Evolutionary conservation across 2,797 vertebrate species (phyloP), one percentile per base, ranked within the genome.

Genomic region (Numenius phaeopus): DNA sequence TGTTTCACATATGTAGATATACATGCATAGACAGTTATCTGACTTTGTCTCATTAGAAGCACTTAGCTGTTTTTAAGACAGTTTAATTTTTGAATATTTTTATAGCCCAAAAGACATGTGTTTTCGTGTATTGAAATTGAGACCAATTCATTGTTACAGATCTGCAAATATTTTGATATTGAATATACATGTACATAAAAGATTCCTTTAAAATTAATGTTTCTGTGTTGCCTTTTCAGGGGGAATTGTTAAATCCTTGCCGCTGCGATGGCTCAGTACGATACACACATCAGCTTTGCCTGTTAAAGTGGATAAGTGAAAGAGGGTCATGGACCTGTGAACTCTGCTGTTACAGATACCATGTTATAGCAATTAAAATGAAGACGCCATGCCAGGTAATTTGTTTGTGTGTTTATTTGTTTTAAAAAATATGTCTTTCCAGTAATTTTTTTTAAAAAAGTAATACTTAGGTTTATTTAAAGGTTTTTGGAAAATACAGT

Each of bases 271-370:
- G 99, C 58, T 99, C 99, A 1, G 99, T 99, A 70, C 98, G 99
- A 11, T 99, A 99, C 96, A 99, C 99, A 1, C 99, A 99, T 97
- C 99, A 99, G 96, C 98, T 99, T 78, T 99, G 99, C 97, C 98
- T 99, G n/a, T 98, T 99, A 67, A 99, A 99, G 96, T 99, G 99
- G 99, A 99, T 99, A 97, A 99, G 99, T 55, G 99, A 99, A 97
- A 98, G 99, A 32, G 99, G 99, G 77, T 99, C 99, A 80, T 99
- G 99, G 99, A 99, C 99, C 96, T 99, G 99, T 37, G 99, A 99
- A 93, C 99, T 99, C 80, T 99, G 99, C 98, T 99, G 99, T 96
- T 99, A 99, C 86, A 98, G 99, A 98, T 99, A 99, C 98, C 99
- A 99, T 69, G 98, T 99, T 89, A 98, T 99, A 95, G 99, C 99